A percentile compares a stretch with the other conserved stretches of the same genome.
These are phyloP conservation scores for Pomacea canaliculata DNA, from an alignment of 2,888 invertebrate species.

Conservation along the genomic window DNA sequence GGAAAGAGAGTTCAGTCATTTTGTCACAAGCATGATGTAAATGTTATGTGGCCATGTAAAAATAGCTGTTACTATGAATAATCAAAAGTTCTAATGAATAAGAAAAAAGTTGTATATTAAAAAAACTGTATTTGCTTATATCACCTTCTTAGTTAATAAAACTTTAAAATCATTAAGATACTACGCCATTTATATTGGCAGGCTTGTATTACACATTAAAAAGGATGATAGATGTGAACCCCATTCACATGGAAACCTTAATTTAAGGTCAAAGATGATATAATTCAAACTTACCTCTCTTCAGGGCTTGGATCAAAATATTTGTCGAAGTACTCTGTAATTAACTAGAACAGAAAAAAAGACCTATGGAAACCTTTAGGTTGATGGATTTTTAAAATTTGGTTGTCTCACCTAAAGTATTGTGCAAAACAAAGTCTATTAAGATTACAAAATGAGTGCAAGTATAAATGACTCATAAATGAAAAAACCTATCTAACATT, in stretches of 20 bases:
- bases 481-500: too few species aligned
- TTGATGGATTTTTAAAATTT: neutral
- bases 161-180: neutral
- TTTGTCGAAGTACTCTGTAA: conserved; percentile 68
- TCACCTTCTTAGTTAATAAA: neutral
- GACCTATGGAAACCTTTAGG: neutral
- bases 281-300: conserved; percentile 42
- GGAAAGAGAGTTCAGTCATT: too few species aligned
- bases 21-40: too few species aligned
- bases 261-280: neutral
- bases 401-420: too few species aligned
- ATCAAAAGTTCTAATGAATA: too few species aligned
- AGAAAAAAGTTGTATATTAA: too few species aligned
- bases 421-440: too few species aligned
- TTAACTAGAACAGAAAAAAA: conserved; percentile 18
- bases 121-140: neutral
- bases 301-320: conserved; percentile 46
- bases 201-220: neutral
- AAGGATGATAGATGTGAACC: neutral
- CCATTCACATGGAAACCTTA: neutral
- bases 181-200: neutral
- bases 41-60: too few species aligned
- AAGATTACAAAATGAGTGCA: too few species aligned
- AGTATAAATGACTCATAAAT: too few species aligned
- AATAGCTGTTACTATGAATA: too few species aligned